Evolutionary conservation across 2,113 vertebrate species (phyloP).

Genomic region (Bungarus multicinctus): DNA sequence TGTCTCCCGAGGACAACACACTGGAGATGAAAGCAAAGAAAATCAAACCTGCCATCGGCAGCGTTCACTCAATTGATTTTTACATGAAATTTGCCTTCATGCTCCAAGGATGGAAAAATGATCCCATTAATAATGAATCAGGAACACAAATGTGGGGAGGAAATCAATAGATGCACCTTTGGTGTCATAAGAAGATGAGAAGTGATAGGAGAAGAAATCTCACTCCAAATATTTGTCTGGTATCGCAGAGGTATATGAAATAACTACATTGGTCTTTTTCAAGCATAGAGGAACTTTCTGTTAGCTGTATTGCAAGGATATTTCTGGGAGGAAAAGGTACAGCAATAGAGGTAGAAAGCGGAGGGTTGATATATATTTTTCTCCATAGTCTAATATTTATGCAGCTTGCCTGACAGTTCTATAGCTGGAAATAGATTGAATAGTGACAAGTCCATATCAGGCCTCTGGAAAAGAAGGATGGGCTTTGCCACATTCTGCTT

Average conservation of each 20-base stretch:
- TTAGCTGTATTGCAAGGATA: not conserved
- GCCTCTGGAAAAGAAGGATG: not conserved
- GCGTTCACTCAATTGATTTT: slow-evolving; percentile 77
- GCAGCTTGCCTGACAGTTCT: not conserved
- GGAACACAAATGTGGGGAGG: slow-evolving; percentile 73
- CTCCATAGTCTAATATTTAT: not conserved
- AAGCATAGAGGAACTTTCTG: not conserved
- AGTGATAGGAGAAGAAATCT: not conserved
- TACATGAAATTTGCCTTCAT: slow-evolving; percentile 79
- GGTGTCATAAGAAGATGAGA: slow-evolving; percentile 54
- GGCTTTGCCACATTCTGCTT: not conserved
- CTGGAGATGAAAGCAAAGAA: slow-evolving; percentile 72
- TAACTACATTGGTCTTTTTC: slow-evolving; percentile 18
- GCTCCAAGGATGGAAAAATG: slow-evolving; percentile 73
- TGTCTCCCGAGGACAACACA: slow-evolving; percentile 50
- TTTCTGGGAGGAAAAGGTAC: not conserved
- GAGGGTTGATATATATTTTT: too few species aligned
- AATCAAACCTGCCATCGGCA: slow-evolving; percentile 67
- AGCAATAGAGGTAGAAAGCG: not conserved
- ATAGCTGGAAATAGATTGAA: not conserved
- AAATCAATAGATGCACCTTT: slow-evolving; percentile 74
- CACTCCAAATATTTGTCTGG: not conserved
- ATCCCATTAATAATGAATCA: slow-evolving; percentile 81
- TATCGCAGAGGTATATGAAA: slow-evolving; percentile 28
- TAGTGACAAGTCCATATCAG: not conserved